Conservation (phyloP, 2,113 vertebrate genomes). For the Heterocephalus glaber region DNA sequence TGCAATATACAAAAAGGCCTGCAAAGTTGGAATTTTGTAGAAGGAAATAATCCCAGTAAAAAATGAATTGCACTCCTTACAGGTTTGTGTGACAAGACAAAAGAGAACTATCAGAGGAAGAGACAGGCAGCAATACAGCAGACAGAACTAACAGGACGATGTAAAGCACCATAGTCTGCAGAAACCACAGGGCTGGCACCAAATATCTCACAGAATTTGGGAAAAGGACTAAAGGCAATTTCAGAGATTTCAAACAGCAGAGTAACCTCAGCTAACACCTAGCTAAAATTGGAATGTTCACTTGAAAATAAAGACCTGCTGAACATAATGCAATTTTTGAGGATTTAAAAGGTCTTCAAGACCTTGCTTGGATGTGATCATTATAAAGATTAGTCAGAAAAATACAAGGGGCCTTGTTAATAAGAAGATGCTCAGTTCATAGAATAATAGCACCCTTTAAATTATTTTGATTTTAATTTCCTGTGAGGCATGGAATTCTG, state of each 20-base stretch:
- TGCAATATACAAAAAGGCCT: neutral
- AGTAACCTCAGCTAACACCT: neutral
- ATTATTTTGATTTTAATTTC: constrained; percentile 6
- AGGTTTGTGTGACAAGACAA: neutral
- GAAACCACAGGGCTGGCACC: neutral
- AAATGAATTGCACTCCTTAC: neutral
- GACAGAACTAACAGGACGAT: neutral
- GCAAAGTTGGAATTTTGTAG: neutral
- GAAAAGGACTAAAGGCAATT: neutral
- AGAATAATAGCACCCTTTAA: neutral
- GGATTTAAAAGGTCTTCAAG: neutral
- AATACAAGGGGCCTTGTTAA: neutral
- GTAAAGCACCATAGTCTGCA: neutral
- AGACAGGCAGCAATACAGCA: neutral
- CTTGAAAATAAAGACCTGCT: neutral
- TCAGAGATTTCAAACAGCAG: neutral
- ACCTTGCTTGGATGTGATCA: neutral
- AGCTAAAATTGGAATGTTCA: neutral
- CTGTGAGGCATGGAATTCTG: neutral
- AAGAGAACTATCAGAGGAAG: neutral
- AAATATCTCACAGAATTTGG: neutral
- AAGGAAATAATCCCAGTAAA: neutral
- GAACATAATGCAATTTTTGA: neutral
- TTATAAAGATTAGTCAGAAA: neutral
- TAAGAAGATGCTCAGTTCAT: neutral